Evolutionary conservation across 2,888 invertebrate genomes (phyloP), one percentile per base, ranked within the genome.

Genomic region (Eulithis testata): DNA sequence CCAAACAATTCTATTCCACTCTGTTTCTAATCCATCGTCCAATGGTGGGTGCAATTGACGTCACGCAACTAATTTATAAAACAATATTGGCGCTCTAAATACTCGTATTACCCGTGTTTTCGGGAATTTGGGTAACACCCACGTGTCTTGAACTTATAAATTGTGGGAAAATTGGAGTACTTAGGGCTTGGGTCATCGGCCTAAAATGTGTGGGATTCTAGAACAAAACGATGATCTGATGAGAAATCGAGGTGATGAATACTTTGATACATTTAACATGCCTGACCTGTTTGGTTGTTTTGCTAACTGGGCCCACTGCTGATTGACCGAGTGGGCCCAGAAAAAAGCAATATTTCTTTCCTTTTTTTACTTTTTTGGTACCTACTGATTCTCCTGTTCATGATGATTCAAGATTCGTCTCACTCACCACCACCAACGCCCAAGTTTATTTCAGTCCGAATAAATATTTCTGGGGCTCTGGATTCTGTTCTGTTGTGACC

Each of bases 1-100:
- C 50, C 47, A 57, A 44, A 60, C 27, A 51, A 47, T 59, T 50
- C 50, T n/a, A 21, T 50, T 4, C n/a, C 56, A 51, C 11, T 4
- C 54, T 66, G 66, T 36, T 66, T 60, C 47, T 2, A 14, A 66
- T 66, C 62, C 43, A 43, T 66, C 66, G 59, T 52, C 62, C 55
- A 60, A 63, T 51, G 40, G 40, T 40, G 65, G 51, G 8, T 56
- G 56, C 52, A 6, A 60, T 65, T 65, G 65, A 60, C 65, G 65
- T 60, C 65, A 65, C 4, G 0, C 14, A 14, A 36, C 31, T n/a
- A 57, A 54, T 53, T 44, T 57, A 50, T 59, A 50, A 58, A 58
- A 64, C 54, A 59, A 59, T 55, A 60, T 55, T 37, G 44, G 4
- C 37, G 31, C 8, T 58, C 54, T 49, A 14, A 64, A 65, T 65